phyloP scores from a whole-genome alignment of 2,113 vertebrate species.

The Salvelinus sp. region DNA sequence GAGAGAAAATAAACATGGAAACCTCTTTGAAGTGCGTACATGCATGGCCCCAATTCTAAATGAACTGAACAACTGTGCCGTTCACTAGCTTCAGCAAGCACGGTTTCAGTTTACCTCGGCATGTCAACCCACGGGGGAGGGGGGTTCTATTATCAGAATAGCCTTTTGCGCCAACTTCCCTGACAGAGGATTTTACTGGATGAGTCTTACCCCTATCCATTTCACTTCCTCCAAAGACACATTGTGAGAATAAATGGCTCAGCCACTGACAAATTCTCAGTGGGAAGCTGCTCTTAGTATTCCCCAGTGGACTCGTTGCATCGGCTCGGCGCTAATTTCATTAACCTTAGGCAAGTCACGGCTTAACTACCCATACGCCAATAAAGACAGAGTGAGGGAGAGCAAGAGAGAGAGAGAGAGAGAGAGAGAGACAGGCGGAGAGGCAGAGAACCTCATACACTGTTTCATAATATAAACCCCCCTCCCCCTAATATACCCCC shows the following conservation, averaged over 20 bases:
- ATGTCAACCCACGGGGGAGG: not conserved
- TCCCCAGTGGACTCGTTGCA: slow-evolving; percentile 49
- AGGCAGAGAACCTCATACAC: not conserved
- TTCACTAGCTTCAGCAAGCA: not conserved
- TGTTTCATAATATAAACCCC: too few species aligned
- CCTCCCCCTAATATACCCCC: too few species aligned
- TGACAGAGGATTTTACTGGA: slow-evolving; percentile 19
- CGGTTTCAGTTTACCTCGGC: not conserved
- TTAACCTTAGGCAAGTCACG: slow-evolving; percentile 54
- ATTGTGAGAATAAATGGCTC: slow-evolving; percentile 46
- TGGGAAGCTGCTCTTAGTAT: slow-evolving; percentile 53
- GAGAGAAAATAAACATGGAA: not conserved
- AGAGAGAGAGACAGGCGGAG: too few species aligned
- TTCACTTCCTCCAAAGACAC: slow-evolving; percentile 35
- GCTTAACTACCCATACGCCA: slow-evolving; percentile 50
- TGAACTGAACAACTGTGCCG: not conserved
- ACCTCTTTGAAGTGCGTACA: not conserved
- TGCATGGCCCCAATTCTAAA: not conserved
- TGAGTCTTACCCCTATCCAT: slow-evolving; percentile 20
- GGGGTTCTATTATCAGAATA: slow-evolving; percentile 37
- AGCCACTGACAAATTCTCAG: slow-evolving; percentile 44
- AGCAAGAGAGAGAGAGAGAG: not conserved
- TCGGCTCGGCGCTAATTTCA: slow-evolving; percentile 60
- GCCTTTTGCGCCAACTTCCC: slow-evolving; percentile 15
- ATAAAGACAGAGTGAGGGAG: slow-evolving; percentile 3